phyloP scores from a whole-genome alignment of 2,888 invertebrate species.

The Cephus runcator region DNA sequence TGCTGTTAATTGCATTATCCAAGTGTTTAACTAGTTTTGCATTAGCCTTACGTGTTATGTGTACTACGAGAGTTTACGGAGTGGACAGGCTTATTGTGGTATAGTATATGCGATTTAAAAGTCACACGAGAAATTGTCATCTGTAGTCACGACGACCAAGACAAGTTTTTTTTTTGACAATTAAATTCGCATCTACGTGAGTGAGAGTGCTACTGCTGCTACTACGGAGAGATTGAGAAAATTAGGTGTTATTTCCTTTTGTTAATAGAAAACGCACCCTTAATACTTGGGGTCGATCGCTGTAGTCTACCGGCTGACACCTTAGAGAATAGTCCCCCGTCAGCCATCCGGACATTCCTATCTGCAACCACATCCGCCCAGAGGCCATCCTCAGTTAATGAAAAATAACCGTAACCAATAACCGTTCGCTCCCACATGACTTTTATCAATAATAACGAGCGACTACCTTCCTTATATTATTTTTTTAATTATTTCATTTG shows the following conservation, averaged over 20 bases:
- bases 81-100: not conserved
- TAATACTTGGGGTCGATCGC: conserved; percentile 88
- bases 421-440: not conserved
- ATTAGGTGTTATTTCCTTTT: conserved; percentile 13
- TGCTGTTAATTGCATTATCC: conserved; percentile 52
- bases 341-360: conserved; percentile 92
- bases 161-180: not conserved
- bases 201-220: not conserved
- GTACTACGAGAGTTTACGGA: not conserved
- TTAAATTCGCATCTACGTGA: not conserved
- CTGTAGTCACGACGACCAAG: not conserved
- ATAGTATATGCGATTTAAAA: not conserved
- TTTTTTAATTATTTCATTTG: not conserved
- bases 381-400: conserved; percentile 47
- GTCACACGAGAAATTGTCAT: not conserved
- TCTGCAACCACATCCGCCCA: conserved; percentile 75
- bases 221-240: not conserved
- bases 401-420: not conserved
- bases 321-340: conserved; percentile 94
- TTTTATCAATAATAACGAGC: not conserved
- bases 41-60: conserved; percentile 21
- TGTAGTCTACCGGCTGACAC: conserved; percentile 97
- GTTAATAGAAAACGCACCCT: conserved; percentile 77
- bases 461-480: not conserved
- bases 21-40: conserved; percentile 33